These are phyloP conservation scores for Moxostoma hubbsi DNA, from an alignment of 2,797 vertebrate species.

Conservation along the genomic window DNA sequence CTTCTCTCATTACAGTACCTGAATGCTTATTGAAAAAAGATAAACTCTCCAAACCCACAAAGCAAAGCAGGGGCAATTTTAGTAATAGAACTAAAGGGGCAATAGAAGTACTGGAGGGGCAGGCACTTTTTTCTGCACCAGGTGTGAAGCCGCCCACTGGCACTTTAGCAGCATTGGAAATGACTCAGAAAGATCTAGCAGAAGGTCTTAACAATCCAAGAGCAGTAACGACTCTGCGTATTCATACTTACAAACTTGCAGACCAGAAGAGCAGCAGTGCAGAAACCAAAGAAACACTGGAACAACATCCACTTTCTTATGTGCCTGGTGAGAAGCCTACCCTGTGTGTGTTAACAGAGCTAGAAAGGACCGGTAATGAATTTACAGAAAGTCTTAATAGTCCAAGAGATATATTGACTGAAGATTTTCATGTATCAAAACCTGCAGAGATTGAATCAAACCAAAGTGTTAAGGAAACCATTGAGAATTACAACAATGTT, in stretches of 20 bases:
- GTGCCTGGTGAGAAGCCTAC: not conserved
- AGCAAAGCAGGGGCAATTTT: not conserved
- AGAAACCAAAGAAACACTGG: not conserved
- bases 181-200: not conserved
- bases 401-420: not conserved
- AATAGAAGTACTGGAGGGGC: not conserved
- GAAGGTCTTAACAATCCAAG: constrained; percentile 9
- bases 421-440: not conserved
- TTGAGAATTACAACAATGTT: not conserved
- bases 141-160: not conserved
- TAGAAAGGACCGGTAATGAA: not conserved
- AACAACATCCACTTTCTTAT: not conserved
- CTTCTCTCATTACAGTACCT: not conserved
- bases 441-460: constrained; percentile 12
- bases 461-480: not conserved
- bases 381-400: not conserved
- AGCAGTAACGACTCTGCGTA: not conserved
- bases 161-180: not conserved
- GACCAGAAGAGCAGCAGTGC: not conserved
- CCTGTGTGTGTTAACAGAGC: too few species aligned
- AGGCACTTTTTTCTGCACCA: not conserved
- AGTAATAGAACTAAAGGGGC: too few species aligned
- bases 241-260: not conserved
- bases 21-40: not conserved
- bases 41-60: not conserved